Percentiles rank a stretch among this genome's conserved stretches.
These are phyloP conservation scores for Sander vitreus DNA, from an alignment of 2,113 vertebrate genomes.

Conservation along the genomic window DNA sequence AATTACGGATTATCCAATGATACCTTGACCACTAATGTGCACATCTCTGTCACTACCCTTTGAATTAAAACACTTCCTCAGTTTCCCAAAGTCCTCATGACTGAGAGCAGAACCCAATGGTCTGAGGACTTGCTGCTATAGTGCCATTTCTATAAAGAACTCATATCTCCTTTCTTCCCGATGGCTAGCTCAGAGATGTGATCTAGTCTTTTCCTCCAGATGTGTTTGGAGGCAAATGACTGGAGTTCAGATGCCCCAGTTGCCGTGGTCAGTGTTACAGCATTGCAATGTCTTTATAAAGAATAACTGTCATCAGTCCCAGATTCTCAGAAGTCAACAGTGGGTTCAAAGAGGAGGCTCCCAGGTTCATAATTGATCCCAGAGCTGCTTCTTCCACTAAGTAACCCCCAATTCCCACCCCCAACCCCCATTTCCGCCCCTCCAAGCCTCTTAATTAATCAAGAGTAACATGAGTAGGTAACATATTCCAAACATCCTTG, in stretches of 20 bases:
- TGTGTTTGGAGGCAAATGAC: background rate
- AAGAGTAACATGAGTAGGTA: conserved; percentile 4
- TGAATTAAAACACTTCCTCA: background rate
- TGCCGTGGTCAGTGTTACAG: background rate
- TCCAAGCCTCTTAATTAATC: conserved; percentile 3
- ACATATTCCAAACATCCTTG: background rate
- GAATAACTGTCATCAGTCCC: background rate
- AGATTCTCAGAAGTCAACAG: background rate
- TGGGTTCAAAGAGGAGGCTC: background rate
- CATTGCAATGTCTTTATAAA: background rate
- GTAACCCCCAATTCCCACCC: background rate
- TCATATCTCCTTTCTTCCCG: conserved; percentile 2
- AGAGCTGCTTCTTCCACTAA: background rate
- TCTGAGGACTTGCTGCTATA: background rate
- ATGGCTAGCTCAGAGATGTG: background rate
- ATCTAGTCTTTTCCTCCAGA: conserved; percentile 8
- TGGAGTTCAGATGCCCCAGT: background rate
- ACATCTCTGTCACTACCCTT: background rate
- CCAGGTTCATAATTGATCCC: conserved; percentile 12
- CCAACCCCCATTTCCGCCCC: background rate
- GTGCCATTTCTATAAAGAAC: conserved; percentile 12
- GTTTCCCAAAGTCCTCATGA: conserved; percentile 3
- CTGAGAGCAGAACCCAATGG: background rate
- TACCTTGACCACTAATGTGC: background rate
- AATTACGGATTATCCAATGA: too few species aligned